Evolutionary conservation across 1,140 invertebrate genomes (phyloP).

Genomic region (Cepaea nemoralis): DNA sequence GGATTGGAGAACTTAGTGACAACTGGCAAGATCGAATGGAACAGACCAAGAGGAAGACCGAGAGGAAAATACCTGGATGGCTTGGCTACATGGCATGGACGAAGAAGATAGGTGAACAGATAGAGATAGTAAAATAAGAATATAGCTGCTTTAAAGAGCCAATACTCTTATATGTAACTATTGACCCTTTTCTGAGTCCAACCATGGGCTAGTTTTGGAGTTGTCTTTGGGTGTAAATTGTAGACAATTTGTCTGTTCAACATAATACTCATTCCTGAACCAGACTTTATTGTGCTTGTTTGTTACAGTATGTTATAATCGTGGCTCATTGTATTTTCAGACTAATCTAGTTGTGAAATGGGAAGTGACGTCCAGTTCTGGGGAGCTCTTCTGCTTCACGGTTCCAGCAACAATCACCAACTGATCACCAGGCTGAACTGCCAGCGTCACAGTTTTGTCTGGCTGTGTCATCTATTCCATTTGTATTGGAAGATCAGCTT

Average conservation of each 20-base stretch:
- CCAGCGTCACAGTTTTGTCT: too few relatives aligned
- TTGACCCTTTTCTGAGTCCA: background rate
- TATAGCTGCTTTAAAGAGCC: too few relatives aligned
- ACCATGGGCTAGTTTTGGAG: background rate
- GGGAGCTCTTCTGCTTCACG: background rate
- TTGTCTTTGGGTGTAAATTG: background rate
- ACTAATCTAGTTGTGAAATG: background rate
- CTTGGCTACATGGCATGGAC: too few relatives aligned
- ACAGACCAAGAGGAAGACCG: too few relatives aligned
- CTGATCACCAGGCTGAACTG: background rate
- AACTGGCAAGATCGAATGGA: too few relatives aligned
- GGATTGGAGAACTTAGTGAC: too few relatives aligned
- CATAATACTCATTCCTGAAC: background rate
- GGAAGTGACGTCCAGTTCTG: background rate
- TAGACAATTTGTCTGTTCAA: background rate
- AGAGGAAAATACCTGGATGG: too few relatives aligned
- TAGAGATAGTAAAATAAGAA: too few relatives aligned
- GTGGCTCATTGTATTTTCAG: background rate
- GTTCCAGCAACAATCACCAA: background rate
- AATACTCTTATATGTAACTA: too few relatives aligned
- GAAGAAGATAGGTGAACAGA: too few relatives aligned
- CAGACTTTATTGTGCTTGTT: background rate
- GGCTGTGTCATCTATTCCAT: too few relatives aligned
- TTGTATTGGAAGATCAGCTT: too few relatives aligned
- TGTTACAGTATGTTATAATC: background rate